These are phyloP conservation scores for Darevskia nairensis DNA, from an alignment of 2,797 vertebrate genomes.

Conservation along the genomic window DNA sequence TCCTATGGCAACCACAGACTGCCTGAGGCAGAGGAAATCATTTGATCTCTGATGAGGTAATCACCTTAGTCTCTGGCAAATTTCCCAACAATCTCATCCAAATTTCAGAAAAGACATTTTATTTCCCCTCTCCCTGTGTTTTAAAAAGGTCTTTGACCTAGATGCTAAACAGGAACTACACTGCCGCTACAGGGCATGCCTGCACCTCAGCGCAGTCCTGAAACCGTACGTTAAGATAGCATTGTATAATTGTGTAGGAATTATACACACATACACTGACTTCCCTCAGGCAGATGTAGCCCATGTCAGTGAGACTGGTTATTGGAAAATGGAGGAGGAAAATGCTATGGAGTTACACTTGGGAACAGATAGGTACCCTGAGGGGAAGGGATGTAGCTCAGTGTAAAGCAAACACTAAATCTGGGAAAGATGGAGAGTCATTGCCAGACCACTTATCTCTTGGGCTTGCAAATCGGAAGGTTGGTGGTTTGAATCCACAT, in stretches of 20 bases:
- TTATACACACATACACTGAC: not conserved
- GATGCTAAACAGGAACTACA: not conserved
- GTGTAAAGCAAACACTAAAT: too few relatives aligned
- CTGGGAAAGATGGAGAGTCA: too few relatives aligned
- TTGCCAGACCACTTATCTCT: too few relatives aligned
- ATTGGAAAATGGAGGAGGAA: not conserved
- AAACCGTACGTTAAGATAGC: not conserved
- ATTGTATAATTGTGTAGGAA: not conserved
- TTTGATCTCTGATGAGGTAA: conserved; percentile 18
- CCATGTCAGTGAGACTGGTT: not conserved
- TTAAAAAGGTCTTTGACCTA: not conserved
- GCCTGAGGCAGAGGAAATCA: conserved; percentile 41
- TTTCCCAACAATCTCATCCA: conserved; percentile 14
- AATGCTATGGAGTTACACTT: not conserved
- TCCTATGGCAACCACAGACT: conserved; percentile 66
- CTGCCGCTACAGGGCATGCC: not conserved
- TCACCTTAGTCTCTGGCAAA: not conserved
- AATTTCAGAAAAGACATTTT: conserved; percentile 18
- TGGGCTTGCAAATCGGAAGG: too few relatives aligned
- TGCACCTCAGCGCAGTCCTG: not conserved
- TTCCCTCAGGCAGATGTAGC: not conserved
- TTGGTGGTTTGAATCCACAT: too few relatives aligned
- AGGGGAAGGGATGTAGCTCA: too few relatives aligned
- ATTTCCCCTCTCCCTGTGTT: not conserved
- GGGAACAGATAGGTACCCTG: not conserved